Evolutionary conservation across 2,888 invertebrate genomes (phyloP).

Genomic region (Gastrophysa polygoni): DNA sequence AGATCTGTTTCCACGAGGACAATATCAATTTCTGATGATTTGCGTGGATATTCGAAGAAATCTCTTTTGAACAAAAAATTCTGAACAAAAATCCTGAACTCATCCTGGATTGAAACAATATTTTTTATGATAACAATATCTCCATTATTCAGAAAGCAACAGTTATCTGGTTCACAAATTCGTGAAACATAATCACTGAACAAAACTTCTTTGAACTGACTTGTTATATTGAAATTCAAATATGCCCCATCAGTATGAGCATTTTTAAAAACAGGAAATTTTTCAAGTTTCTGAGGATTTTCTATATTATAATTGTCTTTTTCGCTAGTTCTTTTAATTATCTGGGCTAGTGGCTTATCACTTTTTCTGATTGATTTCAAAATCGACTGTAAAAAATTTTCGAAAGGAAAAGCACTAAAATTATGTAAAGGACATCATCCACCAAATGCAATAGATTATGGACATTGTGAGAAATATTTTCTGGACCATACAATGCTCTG

Average conservation of each 20-base stretch:
- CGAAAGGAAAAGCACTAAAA: constrained; percentile 4
- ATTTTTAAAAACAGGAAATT: not conserved
- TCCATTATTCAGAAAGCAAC: constrained; percentile 5
- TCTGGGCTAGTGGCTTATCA: constrained; percentile 21
- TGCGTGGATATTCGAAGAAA: constrained; percentile 13
- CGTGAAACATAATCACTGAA: not conserved
- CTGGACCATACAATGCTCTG: constrained; percentile 17
- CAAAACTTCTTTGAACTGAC: constrained; percentile 6
- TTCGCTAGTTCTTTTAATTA: constrained; percentile 15
- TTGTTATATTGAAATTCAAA: constrained; percentile 7
- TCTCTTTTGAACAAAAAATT: constrained; percentile 1
- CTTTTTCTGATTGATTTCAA: constrained; percentile 15
- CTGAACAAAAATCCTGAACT: constrained; percentile 1
- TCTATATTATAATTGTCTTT: not conserved
- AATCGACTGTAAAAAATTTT: constrained; percentile 1
- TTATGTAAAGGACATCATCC: constrained; percentile 11
- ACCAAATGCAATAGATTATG: constrained; percentile 22
- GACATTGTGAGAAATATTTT: constrained; percentile 24
- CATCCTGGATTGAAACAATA: constrained; percentile 1
- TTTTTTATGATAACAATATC: constrained; percentile 10
- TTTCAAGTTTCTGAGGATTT: no score
- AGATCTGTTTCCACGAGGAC: constrained; percentile 6
- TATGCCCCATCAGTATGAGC: not conserved
- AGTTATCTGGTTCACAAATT: constrained; percentile 7
- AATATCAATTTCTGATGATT: constrained; percentile 15